Conservation (phyloP, 2,113 vertebrate genomes). For the Pionites leucogaster region DNA sequence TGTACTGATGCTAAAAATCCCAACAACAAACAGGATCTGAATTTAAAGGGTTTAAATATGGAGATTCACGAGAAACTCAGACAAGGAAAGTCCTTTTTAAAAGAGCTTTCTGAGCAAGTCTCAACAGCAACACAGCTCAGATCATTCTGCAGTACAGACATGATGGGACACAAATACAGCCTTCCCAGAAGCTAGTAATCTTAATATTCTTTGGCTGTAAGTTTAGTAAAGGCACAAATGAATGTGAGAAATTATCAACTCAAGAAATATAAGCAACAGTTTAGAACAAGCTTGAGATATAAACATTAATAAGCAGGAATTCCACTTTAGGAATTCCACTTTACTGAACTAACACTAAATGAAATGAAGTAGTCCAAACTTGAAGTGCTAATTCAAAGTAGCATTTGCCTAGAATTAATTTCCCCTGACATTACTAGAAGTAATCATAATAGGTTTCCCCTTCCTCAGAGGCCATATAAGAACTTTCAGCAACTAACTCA, state of each 20-base stretch:
- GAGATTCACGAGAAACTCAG: not conserved
- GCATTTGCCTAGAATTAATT: not conserved
- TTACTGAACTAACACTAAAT: not conserved
- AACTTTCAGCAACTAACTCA: not conserved
- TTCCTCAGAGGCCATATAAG: not conserved
- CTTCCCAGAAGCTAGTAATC: not conserved
- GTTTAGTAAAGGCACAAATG: not conserved
- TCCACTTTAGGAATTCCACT: not conserved
- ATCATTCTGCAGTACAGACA: not conserved
- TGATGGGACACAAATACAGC: not conserved
- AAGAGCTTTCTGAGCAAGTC: not conserved
- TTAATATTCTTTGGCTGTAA: not conserved
- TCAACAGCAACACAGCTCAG: not conserved
- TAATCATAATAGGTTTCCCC: not conserved
- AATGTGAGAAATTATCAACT: not conserved
- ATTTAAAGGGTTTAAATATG: not conserved
- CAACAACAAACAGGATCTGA: not conserved
- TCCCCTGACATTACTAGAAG: constrained; percentile 1
- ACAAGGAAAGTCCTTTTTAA: not conserved
- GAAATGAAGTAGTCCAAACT: not conserved
- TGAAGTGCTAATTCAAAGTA: not conserved
- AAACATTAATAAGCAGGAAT: not conserved
- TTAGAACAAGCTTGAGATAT: not conserved
- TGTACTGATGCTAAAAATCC: not conserved
- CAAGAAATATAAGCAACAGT: not conserved